Percentiles rank a stretch among this genome's conserved stretches.
Conservation (phyloP, 2,888 invertebrate genomes). For the Neelides folsomi region DNA sequence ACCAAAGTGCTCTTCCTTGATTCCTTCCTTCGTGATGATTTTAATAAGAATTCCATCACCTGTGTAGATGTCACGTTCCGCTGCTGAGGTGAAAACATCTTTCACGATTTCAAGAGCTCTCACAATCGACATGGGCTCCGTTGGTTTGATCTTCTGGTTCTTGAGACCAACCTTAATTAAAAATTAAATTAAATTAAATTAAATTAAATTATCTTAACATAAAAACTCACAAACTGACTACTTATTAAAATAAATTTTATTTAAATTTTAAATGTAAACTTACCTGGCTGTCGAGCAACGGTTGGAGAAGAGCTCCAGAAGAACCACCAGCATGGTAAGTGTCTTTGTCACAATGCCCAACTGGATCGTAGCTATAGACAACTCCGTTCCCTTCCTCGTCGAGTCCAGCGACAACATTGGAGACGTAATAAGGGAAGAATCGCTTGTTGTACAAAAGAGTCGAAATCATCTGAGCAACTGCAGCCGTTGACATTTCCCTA, state of each 20-base stretch:
- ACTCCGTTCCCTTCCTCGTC: slow-evolving; percentile 87
- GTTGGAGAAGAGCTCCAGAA: slow-evolving; percentile 77
- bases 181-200: too few species aligned
- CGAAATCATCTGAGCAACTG: slow-evolving; percentile 88
- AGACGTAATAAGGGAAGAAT: slow-evolving; percentile 97
- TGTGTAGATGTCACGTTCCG: slow-evolving; percentile 94
- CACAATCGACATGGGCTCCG: slow-evolving; percentile 55
- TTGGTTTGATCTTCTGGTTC: slow-evolving; percentile 48
- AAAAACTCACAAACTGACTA: too few species aligned
- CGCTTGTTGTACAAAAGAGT: slow-evolving; percentile 90
- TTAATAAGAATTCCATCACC: slow-evolving; percentile 80
- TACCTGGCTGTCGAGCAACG: slow-evolving; percentile 87
- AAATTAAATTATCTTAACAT: too few species aligned
- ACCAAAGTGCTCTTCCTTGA: slow-evolving; percentile 56
- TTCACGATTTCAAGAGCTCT: slow-evolving; percentile 73
- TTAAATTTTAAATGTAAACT: neutral
- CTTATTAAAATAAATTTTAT: too few species aligned
- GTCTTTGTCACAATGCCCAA: slow-evolving; percentile 81
- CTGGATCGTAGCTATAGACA: slow-evolving; percentile 92
- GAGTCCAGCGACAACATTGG: slow-evolving; percentile 84
- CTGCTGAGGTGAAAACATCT: slow-evolving; percentile 94
- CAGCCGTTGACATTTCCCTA: slow-evolving; percentile 79
- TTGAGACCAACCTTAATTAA: slow-evolving; percentile 58
- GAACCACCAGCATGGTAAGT: slow-evolving; percentile 81
- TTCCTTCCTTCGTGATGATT: slow-evolving; percentile 75